phyloP scores from a whole-genome alignment of 92 coral and sea anemone genomes.

The Palythoa heliodiscus region DNA sequence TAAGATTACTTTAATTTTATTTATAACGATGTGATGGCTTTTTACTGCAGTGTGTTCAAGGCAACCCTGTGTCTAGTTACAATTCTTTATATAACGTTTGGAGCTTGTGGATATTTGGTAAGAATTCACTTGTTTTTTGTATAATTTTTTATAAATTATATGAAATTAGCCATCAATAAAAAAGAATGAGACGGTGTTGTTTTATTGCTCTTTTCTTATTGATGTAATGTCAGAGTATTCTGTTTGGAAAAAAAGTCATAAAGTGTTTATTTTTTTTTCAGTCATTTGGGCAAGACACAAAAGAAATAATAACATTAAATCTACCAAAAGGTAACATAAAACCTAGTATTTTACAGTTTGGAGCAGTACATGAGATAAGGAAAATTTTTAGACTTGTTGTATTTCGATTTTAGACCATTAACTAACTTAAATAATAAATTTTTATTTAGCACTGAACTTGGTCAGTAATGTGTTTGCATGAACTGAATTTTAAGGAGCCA shows the following conservation, averaged over 20 bases:
- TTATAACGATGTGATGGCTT: background rate
- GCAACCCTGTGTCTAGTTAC: slow-evolving; percentile 84
- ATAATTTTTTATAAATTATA: too few species aligned
- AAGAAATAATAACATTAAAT: slow-evolving; percentile 87
- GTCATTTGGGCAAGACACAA: slow-evolving; percentile 92
- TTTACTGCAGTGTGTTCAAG: slow-evolving; percentile 81
- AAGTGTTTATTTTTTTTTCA: slow-evolving; percentile 45
- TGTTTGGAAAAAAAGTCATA: too few species aligned
- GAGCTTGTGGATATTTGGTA: slow-evolving; percentile 98
- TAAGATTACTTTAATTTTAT: too few species aligned
- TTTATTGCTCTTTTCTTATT: too few species aligned
- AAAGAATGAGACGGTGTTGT: background rate
- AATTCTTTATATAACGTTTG: slow-evolving; percentile 81
- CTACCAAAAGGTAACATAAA: slow-evolving; percentile 79
- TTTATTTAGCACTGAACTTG: too few species aligned
- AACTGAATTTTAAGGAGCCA: too few species aligned
- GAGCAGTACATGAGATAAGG: background rate
- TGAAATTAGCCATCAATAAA: too few species aligned
- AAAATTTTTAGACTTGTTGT: too few species aligned
- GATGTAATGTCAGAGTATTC: background rate
- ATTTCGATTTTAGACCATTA: too few species aligned
- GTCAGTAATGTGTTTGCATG: too few species aligned
- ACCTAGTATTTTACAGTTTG: background rate
- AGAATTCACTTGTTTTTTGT: slow-evolving; percentile 18
- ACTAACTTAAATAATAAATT: too few species aligned